Evolutionary conservation across 2,797 vertebrate genomes (phyloP), one percentile per base, ranked within the genome.

Genomic region (Chrosomus eos): DNA sequence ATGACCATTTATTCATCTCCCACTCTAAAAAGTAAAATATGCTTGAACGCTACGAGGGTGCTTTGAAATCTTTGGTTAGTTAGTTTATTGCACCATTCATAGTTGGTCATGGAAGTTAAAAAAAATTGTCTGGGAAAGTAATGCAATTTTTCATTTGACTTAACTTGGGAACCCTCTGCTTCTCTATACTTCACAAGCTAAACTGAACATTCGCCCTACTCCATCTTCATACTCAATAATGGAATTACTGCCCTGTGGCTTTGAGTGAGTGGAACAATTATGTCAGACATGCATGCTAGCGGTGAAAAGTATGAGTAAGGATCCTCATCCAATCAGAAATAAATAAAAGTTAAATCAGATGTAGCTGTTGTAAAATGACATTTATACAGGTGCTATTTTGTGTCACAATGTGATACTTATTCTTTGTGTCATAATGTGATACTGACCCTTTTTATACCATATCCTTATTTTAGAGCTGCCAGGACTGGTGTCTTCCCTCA

Each of bases 211-310:
- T 45, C 13, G 13, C 43, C 64, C 31, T 21, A 36, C 64, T 67
- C 31, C 31, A 67, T 67, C 31, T 67, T 67, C 31, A 67, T 1
- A 67, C 64, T 67, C 28, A 23, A 55, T 55, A 67, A 36, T 67
- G 31, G 31, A 67, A 18, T 67, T 19, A 36, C 18, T 67, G 64
- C 64, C 31, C 18, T 67, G 64, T 67, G 64, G 6, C 31, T 67
- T 67, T 67, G 31, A 67, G 31, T 66, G 31, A 67, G 64, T 36
- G 31, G 64, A 67, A 67, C 7, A 21, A 36, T 67, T 31, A 67
- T 67, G 28, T 45, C 28, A 70, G 36, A 70, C 62, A 70, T 81
- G 79, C 79, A 81, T 68, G 23, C 79, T 64, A 81, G 64, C 31
- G 1, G 16, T 67, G 64, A 36, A 67, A 67, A 67, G 64, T 67